Evolutionary conservation across 30 jellyfish, hydroid and myxozoan species (phyloP).

Genomic region (Sanderia malayensis): DNA sequence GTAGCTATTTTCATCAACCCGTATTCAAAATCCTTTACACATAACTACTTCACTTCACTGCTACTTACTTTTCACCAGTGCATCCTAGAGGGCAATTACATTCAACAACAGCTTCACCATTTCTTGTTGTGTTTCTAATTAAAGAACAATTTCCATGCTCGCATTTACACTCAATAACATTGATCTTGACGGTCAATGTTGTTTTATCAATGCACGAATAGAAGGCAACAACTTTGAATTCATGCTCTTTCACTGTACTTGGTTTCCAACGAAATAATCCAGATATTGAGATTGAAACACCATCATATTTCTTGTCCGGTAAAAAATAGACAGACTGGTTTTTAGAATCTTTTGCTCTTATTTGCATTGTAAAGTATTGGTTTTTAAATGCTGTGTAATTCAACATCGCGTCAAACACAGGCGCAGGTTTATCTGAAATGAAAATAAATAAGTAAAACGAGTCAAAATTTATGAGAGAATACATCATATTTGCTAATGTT

Average conservation of each 20-base stretch:
- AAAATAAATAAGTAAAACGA: no score
- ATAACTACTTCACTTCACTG: no score
- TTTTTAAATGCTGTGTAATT: constrained; percentile 25
- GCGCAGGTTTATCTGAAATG: constrained; percentile 53
- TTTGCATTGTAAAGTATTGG: constrained; percentile 35
- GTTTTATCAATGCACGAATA: constrained; percentile 66
- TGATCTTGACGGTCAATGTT: constrained; percentile 8
- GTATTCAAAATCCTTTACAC: no score
- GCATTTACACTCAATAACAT: constrained; percentile 54
- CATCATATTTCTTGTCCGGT: constrained; percentile 52
- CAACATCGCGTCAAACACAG: constrained; percentile 28
- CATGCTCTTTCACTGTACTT: constrained; percentile 2
- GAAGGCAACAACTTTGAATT: constrained; percentile 29
- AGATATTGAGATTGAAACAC: constrained; percentile 34
- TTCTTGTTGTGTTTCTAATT: constrained; percentile 18
- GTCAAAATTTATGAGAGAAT: no score
- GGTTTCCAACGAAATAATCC: constrained; percentile 67
- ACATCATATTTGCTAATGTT: no score
- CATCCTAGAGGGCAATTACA: constrained; percentile 73
- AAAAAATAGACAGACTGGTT: constrained; percentile 51
- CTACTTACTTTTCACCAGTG: constrained; percentile 66
- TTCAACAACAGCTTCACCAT: constrained; percentile 9
- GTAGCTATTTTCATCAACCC: no score
- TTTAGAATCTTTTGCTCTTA: constrained; percentile 72
- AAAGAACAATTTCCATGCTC: constrained; percentile 43